These are phyloP conservation scores for Coenonympha glycerion DNA, from an alignment of 2,888 invertebrate species.

Conservation along the genomic window DNA sequence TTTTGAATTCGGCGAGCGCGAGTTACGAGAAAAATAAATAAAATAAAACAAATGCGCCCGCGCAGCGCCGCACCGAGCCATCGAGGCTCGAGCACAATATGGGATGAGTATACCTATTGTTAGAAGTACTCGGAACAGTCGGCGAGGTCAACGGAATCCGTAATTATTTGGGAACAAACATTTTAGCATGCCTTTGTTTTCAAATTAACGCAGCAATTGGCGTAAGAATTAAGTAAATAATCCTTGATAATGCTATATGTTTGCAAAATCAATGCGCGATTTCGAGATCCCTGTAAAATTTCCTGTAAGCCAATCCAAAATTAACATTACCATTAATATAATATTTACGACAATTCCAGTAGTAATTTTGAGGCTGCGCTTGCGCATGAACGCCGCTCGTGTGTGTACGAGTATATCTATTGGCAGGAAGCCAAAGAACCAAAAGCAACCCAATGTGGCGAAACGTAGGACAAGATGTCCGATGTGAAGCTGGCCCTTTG, in stretches of 20 bases:
- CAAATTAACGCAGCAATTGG: conserved; percentile 31
- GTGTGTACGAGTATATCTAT: conserved; percentile 21
- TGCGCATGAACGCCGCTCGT: conserved; percentile 18
- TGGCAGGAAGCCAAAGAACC: conserved; percentile 43
- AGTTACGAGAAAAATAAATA: conserved; percentile 51
- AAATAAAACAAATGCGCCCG: conserved; percentile 31
- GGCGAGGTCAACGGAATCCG: conserved; percentile 38
- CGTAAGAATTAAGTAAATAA: conserved; percentile 4
- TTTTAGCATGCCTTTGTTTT: conserved; percentile 41
- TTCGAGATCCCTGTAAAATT: too few species aligned
- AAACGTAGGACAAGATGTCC: conserved; percentile 40
- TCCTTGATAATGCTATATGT: conserved; percentile 5
- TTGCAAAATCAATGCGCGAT: not conserved
- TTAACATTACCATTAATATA: too few species aligned
- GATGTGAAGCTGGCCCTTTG: conserved; percentile 6
- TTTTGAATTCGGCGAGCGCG: conserved; percentile 54
- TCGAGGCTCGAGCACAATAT: conserved; percentile 26
- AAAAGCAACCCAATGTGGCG: conserved; percentile 42
- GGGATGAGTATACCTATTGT: conserved; percentile 31
- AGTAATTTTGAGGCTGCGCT: conserved; percentile 22
- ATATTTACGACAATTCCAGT: conserved; percentile 27
- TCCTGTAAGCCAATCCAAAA: too few species aligned
- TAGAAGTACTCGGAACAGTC: conserved; percentile 27
- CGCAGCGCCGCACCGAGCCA: conserved; percentile 24
- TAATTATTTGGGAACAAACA: conserved; percentile 31